phyloP scores from a whole-genome alignment of 1,140 invertebrate species.

The Apis laboriosa region DNA sequence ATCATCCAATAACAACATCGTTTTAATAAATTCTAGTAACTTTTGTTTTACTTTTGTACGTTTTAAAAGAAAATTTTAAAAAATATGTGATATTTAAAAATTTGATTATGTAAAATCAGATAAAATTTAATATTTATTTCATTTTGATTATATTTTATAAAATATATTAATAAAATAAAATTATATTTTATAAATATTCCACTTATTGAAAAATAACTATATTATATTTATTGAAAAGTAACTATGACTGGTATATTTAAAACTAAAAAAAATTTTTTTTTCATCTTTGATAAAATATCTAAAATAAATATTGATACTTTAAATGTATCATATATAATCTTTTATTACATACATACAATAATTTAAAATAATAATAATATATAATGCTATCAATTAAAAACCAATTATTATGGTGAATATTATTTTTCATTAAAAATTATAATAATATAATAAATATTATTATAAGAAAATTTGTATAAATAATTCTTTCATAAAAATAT shows the following conservation, averaged over 20 bases:
- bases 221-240: neutral
- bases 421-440: neutral
- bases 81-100: neutral
- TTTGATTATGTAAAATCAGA: neutral
- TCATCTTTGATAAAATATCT: neutral
- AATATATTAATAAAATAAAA: too few species aligned
- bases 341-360: neutral
- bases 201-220: neutral
- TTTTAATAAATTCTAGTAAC: constrained; percentile 1
- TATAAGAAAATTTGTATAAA: too few species aligned
- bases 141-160: neutral
- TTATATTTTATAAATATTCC: neutral
- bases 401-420: neutral
- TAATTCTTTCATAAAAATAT: neutral
- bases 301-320: neutral
- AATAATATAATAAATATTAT: neutral
- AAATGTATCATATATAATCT: neutral
- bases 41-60: neutral
- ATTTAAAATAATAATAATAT: neutral
- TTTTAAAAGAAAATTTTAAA: neutral
- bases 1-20: neutral
- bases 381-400: neutral
- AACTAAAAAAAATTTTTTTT: neutral
- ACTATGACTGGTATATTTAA: neutral
- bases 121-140: neutral